Conservation (phyloP, 30 jellyfish, hydroid and myxozoan genomes). For the Mastigias papua region DNA sequence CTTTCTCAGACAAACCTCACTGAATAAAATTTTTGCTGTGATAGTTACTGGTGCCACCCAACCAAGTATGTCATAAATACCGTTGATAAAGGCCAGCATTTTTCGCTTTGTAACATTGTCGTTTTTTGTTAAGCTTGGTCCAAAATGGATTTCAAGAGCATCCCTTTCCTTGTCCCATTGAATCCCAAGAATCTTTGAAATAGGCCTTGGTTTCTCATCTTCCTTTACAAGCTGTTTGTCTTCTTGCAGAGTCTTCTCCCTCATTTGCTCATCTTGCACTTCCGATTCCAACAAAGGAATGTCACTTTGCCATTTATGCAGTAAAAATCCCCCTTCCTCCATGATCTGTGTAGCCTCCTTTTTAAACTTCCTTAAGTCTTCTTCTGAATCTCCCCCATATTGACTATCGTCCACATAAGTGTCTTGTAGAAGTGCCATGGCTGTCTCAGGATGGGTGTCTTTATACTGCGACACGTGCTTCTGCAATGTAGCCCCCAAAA, state of each 20-base stretch:
- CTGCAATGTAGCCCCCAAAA: neutral
- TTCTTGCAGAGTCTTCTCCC: neutral
- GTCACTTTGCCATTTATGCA: slow-evolving; percentile 69
- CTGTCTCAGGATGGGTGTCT: neutral
- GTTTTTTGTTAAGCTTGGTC: neutral
- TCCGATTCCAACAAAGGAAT: slow-evolving; percentile 13
- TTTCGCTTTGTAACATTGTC: neutral
- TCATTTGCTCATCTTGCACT: slow-evolving; percentile 1
- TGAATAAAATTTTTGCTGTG: slow-evolving; percentile 8
- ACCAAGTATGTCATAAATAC: neutral
- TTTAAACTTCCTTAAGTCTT: slow-evolving; percentile 32
- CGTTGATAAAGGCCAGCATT: neutral
- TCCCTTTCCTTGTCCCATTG: slow-evolving; percentile 41
- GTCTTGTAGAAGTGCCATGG: neutral
- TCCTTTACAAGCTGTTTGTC: neutral
- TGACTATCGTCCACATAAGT: slow-evolving; percentile 29
- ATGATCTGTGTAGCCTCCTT: slow-evolving; percentile 45
- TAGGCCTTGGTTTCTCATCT: neutral
- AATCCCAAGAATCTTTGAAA: slow-evolving; percentile 55
- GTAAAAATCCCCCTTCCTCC: slow-evolving; percentile 51
- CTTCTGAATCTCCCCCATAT: slow-evolving; percentile 33
- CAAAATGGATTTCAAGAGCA: neutral
- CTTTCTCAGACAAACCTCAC: slow-evolving; percentile 11
- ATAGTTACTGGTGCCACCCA: slow-evolving; percentile 1
- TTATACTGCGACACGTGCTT: neutral